Evolutionary conservation across 2,797 vertebrate species (phyloP).

Genomic region (Phalloptychus januarius): DNA sequence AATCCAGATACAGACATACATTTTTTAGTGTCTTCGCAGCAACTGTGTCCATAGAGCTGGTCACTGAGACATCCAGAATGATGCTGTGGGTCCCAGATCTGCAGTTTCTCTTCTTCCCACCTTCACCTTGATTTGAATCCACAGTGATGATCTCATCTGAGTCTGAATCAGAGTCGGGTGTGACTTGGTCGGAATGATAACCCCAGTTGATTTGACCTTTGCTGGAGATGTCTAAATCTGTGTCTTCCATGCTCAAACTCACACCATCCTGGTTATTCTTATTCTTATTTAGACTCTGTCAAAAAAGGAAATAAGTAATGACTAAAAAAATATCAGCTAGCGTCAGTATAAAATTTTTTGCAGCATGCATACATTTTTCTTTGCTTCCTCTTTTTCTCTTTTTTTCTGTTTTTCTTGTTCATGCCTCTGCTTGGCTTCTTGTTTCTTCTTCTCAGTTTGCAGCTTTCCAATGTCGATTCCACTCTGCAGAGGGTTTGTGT

Average conservation of each 20-base stretch:
- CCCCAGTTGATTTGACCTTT: conserved; percentile 62
- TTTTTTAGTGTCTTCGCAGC: conserved; percentile 75
- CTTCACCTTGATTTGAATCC: background rate
- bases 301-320: conserved; percentile 2
- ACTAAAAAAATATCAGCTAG: background rate
- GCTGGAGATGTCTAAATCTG: background rate
- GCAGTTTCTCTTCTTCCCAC: conserved; percentile 4
- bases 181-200: conserved; percentile 53
- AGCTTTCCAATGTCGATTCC: conserved; percentile 85
- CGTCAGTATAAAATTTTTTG: background rate
- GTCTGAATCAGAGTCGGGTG: conserved; percentile 44
- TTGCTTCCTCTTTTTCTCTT: conserved; percentile 72
- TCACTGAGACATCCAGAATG: conserved; percentile 86
- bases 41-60: conserved; percentile 85
- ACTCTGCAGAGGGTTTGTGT: conserved; percentile 72
- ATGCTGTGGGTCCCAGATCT: conserved; percentile 76
- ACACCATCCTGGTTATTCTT: conserved; percentile 18
- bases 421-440: conserved; percentile 75
- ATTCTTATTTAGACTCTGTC: conserved; percentile 28
- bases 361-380: conserved; percentile 64
- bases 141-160: conserved; percentile 18
- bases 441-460: conserved; percentile 85
- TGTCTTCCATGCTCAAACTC: conserved; percentile 7
- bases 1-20: conserved; percentile 49
- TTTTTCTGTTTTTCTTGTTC: conserved; percentile 74